Base-by-base conservation (phyloP, 37 sponge, comb jelly and placozoan genomes). In the Geodia barretti region DNA sequence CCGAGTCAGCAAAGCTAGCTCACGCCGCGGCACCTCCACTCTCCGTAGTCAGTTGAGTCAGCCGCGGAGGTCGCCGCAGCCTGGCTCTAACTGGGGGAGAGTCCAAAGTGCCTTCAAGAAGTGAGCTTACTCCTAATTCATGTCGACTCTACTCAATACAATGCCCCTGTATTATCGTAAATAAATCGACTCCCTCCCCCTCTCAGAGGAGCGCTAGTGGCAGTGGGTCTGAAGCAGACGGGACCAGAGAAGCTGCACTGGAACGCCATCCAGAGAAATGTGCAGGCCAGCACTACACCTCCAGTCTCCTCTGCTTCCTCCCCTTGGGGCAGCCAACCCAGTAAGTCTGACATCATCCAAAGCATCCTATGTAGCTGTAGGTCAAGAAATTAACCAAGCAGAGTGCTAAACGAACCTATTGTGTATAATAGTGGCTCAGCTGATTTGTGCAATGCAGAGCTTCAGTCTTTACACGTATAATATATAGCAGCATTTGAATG, bases 181-280 rank as follows among this genome's bases (percentile, higher is more conserved):
- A 35, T 35, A 29, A 67, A 23, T 21, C 30, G 25, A 9, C 11
- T 67, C n/a, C n/a, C n/a, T n/a, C 70, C 39, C 36, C 24, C 36
- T n/a, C 25, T 2, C 70, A 86, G 86, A 63, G 73, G 72, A 30
- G 21, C 65, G 28, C 40, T 73, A 7, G 33, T 60, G 36, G 54
- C 71, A 26, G 87, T 86, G 39, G 87, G 87, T 41, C 36, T 86
- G 47, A 58, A 80, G 60, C 87, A 69, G 34, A 37, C 69, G 1
- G 20, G 66, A 4, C 64, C 47, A 30, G 73, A 74, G 68, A 62
- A 62, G 37, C 33, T 34, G 0, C 87, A 86, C 58, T 78, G 79
- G 81, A 74, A 75, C 34, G 74, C 74, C 32, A 34, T 86, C 62
- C 74, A 86, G 39, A 42, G 79, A 19, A 64, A 62, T 63, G 39